Evolutionary conservation across 1,140 invertebrate genomes (phyloP).

Genomic region (Bombus affinis): DNA sequence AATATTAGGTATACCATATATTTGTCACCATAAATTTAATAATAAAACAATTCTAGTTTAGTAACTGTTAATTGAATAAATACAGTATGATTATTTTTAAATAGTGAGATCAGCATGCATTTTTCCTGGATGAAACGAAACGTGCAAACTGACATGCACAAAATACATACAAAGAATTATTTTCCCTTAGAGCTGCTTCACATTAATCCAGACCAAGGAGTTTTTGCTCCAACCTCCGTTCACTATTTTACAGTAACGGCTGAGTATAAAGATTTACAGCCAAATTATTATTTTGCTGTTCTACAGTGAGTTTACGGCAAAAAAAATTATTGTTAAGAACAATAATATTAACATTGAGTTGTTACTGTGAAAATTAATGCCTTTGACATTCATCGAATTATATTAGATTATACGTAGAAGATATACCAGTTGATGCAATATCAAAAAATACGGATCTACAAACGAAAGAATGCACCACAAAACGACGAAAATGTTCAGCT

Average conservation of each 20-base stretch:
- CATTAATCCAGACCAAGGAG: slow-evolving; percentile 57
- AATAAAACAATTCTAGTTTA: background rate
- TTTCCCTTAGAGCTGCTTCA: slow-evolving; percentile 43
- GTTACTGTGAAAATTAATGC: background rate
- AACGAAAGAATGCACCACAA: slow-evolving; percentile 7
- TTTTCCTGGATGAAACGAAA: slow-evolving; percentile 63
- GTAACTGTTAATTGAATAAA: background rate
- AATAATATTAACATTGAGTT: background rate
- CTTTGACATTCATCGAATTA: background rate
- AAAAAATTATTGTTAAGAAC: background rate
- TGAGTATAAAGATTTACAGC: slow-evolving; percentile 20
- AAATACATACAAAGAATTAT: slow-evolving; percentile 20
- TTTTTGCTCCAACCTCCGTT: slow-evolving; percentile 40
- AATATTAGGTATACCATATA: slow-evolving; percentile 51
- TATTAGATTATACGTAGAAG: slow-evolving; percentile 65
- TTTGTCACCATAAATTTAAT: background rate
- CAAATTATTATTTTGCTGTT: slow-evolving; percentile 51
- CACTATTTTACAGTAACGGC: slow-evolving; percentile 54
- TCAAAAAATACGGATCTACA: slow-evolving; percentile 25
- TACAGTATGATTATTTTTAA: background rate
- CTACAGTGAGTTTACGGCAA: slow-evolving; percentile 48
- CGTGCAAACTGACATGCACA: background rate
- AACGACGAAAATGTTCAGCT: slow-evolving; percentile 46
- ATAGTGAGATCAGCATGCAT: slow-evolving; percentile 57
- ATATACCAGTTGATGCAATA: slow-evolving; percentile 63